phyloP scores from a whole-genome alignment of 2,797 vertebrate species.

The Cottoperca gobio region DNA sequence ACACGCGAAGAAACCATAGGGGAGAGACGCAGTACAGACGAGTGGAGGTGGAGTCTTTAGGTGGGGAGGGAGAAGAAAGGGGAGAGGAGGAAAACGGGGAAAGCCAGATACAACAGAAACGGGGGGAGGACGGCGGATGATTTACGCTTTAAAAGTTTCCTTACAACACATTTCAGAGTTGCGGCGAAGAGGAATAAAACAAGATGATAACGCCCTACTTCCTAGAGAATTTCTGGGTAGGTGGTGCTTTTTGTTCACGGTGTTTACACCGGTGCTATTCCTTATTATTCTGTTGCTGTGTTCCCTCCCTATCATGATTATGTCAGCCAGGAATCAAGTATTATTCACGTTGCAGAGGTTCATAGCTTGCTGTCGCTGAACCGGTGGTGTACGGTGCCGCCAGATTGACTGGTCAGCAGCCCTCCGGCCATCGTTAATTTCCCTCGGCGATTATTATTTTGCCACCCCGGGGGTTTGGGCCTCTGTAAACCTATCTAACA shows the following conservation, averaged over 20 bases:
- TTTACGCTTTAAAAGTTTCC: constrained; percentile 70
- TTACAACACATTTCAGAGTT: constrained; percentile 51
- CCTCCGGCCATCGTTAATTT: constrained; percentile 56
- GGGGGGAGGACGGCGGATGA: constrained; percentile 79
- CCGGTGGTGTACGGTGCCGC: constrained; percentile 8
- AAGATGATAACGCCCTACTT: constrained; percentile 95
- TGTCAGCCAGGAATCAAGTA: constrained; percentile 53
- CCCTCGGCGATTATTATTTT: constrained; percentile 71
- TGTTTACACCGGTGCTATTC: constrained; percentile 68
- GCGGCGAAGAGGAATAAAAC: constrained; percentile 73
- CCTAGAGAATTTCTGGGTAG: constrained; percentile 95
- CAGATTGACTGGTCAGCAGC: constrained; percentile 20
- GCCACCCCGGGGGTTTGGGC: constrained; percentile 83
- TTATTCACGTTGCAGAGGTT: constrained; percentile 11
- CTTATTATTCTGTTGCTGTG: constrained; percentile 57
- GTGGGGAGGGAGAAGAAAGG: constrained; percentile 85
- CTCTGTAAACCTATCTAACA: constrained; percentile 78
- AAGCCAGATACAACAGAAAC: constrained; percentile 78
- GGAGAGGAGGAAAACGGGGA: constrained; percentile 82
- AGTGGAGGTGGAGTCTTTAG: constrained; percentile 83
- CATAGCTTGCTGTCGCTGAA: neutral
- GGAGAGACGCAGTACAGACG: constrained; percentile 37
- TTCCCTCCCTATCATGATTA: constrained; percentile 56
- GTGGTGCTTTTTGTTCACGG: constrained; percentile 61
- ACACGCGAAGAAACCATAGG: constrained; percentile 30